phyloP scores from a whole-genome alignment of 2,797 vertebrate genomes.

The Smutsia temminckii region DNA sequence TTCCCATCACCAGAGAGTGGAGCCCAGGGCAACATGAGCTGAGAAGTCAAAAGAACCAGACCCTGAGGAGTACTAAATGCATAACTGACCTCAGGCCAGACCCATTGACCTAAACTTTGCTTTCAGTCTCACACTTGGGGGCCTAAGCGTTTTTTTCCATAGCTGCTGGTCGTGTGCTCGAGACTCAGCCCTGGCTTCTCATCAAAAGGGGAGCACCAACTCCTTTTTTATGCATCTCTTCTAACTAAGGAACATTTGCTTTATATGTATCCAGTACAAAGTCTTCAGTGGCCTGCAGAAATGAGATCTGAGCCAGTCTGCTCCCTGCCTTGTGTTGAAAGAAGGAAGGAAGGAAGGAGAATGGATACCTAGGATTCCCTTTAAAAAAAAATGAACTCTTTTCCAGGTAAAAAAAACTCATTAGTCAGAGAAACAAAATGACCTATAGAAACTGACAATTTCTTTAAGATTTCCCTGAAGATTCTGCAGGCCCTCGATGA shows the following conservation, averaged over 20 bases:
- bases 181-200: background rate
- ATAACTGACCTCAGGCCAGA: background rate
- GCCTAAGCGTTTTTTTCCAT: background rate
- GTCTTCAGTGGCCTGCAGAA: no score
- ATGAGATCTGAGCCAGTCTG: background rate
- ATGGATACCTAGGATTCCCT: background rate
- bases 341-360: background rate
- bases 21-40: background rate
- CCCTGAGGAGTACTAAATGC: background rate
- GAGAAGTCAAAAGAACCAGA: background rate
- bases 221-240: background rate
- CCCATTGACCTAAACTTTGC: background rate
- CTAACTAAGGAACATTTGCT: background rate
- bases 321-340: background rate
- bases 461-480: conserved; percentile 9
- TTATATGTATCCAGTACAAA: background rate
- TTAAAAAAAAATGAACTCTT: background rate
- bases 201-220: background rate
- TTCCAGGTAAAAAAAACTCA: background rate
- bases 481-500: background rate
- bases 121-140: background rate
- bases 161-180: background rate
- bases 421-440: conserved; percentile 12
- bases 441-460: background rate
- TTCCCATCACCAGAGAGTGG: background rate